Evolutionary conservation across 1,140 invertebrate genomes (phyloP).

Genomic region (Acarapis woodi): DNA sequence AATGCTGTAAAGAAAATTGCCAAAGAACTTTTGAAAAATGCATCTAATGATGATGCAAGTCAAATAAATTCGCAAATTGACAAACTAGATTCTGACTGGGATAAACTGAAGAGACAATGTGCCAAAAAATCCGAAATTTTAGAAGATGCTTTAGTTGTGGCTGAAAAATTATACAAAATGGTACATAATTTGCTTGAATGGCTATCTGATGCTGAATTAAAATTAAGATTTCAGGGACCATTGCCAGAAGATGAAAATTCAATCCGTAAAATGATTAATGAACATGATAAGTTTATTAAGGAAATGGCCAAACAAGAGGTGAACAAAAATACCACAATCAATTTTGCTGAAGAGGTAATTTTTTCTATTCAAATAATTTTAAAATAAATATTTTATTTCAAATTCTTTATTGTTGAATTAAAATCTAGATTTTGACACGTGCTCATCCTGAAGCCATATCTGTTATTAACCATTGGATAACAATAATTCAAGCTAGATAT

Average conservation of each 20-base stretch:
- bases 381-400: no score
- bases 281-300: constrained; percentile 51
- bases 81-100: constrained; percentile 57
- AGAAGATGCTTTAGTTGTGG: constrained; percentile 47
- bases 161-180: constrained; percentile 66
- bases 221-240: constrained; percentile 46
- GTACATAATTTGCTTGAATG: constrained; percentile 79
- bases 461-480: constrained; percentile 89
- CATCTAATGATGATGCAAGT: constrained; percentile 49
- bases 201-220: constrained; percentile 78
- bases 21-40: constrained; percentile 49
- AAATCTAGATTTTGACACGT: constrained; percentile 53
- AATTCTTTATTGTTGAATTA: no score
- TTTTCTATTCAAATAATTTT: no score
- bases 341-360: constrained; percentile 36
- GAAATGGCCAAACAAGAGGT: constrained; percentile 51
- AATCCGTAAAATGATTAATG: constrained; percentile 44
- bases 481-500: constrained; percentile 78
- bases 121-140: constrained; percentile 40
- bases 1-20: constrained; percentile 61
- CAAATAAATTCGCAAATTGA: constrained; percentile 46
- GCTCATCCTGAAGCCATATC: constrained; percentile 72
- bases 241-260: constrained; percentile 67
- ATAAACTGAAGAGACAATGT: constrained; percentile 41
- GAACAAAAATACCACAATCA: constrained; percentile 57